phyloP scores from a whole-genome alignment of 2,797 vertebrate genomes.

The Rhadinocentrus ornatus region DNA sequence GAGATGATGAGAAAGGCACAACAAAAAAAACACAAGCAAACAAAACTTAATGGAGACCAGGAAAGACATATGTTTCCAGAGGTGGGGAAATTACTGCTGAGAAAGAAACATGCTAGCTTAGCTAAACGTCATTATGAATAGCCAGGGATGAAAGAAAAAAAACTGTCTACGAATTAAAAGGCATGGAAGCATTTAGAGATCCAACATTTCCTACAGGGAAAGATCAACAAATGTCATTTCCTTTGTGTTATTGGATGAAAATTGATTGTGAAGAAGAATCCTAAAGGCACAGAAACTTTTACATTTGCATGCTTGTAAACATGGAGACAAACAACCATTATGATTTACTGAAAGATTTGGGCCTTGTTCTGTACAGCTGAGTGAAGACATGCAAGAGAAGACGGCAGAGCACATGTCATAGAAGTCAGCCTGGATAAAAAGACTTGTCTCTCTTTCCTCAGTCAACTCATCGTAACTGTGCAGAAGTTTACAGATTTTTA shows the following conservation, averaged over 20 bases:
- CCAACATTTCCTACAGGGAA: slow-evolving; percentile 11
- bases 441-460: slow-evolving; percentile 64
- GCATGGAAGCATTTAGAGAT: background rate
- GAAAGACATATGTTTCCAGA: slow-evolving; percentile 59
- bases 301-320: slow-evolving; percentile 60
- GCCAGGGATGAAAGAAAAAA: slow-evolving; percentile 12
- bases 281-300: slow-evolving; percentile 39
- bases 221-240: background rate
- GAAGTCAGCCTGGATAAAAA: slow-evolving; percentile 69
- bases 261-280: slow-evolving; percentile 36
- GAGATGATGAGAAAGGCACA: slow-evolving; percentile 44
- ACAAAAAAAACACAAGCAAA: slow-evolving; percentile 53
- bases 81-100: slow-evolving; percentile 43
- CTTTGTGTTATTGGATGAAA: slow-evolving; percentile 3
- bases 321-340: slow-evolving; percentile 36
- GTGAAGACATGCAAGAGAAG: slow-evolving; percentile 46
- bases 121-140: slow-evolving; percentile 20
- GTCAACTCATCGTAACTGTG: slow-evolving; percentile 41
- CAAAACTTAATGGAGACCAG: slow-evolving; percentile 65
- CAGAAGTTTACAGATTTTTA: slow-evolving; percentile 57
- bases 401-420: slow-evolving; percentile 51
- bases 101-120: slow-evolving; percentile 20
- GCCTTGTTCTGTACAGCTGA: slow-evolving; percentile 29
- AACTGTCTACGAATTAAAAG: background rate
- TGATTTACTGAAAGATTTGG: slow-evolving; percentile 43